Evolutionary conservation across 2,888 invertebrate species (phyloP).

Genomic region (Tachystola acroxantha): DNA sequence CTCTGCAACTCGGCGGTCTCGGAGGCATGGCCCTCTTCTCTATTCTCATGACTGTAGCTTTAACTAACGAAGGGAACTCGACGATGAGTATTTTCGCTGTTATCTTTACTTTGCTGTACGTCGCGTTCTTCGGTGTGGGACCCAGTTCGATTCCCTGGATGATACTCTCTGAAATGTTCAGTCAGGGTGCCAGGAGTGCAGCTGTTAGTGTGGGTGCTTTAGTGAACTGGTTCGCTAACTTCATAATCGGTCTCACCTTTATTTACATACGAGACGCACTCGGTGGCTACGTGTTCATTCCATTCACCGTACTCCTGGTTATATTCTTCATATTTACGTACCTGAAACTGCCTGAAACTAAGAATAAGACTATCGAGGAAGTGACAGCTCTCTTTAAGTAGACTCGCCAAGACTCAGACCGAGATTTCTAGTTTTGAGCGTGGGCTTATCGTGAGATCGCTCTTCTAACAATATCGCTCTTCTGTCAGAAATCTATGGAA

Average conservation of each 20-base stretch:
- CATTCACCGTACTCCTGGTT: conserved; percentile 61
- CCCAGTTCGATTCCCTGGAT: conserved; percentile 76
- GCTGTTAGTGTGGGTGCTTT: conserved; percentile 71
- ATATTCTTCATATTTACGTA: conserved; percentile 68
- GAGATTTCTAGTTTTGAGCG: too few relatives aligned
- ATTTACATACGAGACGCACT: conserved; percentile 52
- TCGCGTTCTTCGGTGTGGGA: conserved; percentile 71
- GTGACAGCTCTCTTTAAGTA: conserved; percentile 71
- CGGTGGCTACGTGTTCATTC: conserved; percentile 64
- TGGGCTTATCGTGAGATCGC: too few relatives aligned
- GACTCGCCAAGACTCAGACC: conserved; percentile 11
- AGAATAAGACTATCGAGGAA: conserved; percentile 70
- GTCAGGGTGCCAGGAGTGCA: conserved; percentile 67
- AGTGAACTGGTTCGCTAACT: conserved; percentile 74
- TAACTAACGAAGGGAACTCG: conserved; percentile 53
- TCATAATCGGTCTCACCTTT: conserved; percentile 69
- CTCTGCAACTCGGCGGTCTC: conserved; percentile 83
- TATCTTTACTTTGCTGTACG: conserved; percentile 67
- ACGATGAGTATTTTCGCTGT: conserved; percentile 71
- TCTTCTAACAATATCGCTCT: too few relatives aligned
- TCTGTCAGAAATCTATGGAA: too few relatives aligned
- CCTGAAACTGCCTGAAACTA: conserved; percentile 70
- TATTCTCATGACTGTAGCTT: conserved; percentile 81
- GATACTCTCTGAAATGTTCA: conserved; percentile 71
- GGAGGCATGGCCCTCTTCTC: conserved; percentile 86